Evolutionary conservation across 2,888 invertebrate genomes (phyloP).

Genomic region (Hydriomena furcata): DNA sequence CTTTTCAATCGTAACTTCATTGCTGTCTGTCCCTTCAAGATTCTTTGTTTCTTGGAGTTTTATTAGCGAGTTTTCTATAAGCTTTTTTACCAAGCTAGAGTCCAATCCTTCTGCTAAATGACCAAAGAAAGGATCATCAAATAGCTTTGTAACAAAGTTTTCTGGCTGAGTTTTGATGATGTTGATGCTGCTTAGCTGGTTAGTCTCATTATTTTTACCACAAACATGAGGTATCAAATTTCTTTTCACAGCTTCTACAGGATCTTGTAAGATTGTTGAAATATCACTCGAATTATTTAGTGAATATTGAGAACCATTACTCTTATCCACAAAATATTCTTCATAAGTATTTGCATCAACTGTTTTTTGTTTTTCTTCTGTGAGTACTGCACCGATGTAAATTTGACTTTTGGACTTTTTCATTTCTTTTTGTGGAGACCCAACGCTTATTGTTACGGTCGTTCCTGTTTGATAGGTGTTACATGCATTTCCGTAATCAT

Average conservation of each 20-base stretch:
- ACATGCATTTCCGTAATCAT: conserved; percentile 72
- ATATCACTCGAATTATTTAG: conserved; percentile 62
- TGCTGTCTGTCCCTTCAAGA: conserved; percentile 72
- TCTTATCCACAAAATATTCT: conserved; percentile 65
- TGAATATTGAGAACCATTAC: conserved; percentile 38
- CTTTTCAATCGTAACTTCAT: conserved; percentile 74
- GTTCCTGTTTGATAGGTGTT: conserved; percentile 81
- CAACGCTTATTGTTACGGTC: conserved; percentile 85
- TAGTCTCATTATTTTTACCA: conserved; percentile 80
- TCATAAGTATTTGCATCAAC: conserved; percentile 68
- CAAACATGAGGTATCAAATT: conserved; percentile 91
- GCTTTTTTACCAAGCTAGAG: conserved; percentile 84
- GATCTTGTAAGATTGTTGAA: conserved; percentile 85
- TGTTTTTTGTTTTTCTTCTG: conserved; percentile 50
- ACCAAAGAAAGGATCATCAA: conserved; percentile 86
- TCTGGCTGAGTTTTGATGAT: conserved; percentile 48
- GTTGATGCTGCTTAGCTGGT: conserved; percentile 38
- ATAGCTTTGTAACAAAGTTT: conserved; percentile 83
- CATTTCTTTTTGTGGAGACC: conserved; percentile 73
- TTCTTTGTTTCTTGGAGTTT: conserved; percentile 81
- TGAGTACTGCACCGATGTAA: conserved; percentile 72
- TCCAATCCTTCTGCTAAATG: conserved; percentile 85
- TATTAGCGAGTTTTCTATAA: conserved; percentile 87
- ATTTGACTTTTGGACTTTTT: conserved; percentile 79
- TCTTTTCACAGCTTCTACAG: conserved; percentile 89